Conservation (phyloP, 1,140 invertebrate genomes). For the Subanguina moxae region DNA sequence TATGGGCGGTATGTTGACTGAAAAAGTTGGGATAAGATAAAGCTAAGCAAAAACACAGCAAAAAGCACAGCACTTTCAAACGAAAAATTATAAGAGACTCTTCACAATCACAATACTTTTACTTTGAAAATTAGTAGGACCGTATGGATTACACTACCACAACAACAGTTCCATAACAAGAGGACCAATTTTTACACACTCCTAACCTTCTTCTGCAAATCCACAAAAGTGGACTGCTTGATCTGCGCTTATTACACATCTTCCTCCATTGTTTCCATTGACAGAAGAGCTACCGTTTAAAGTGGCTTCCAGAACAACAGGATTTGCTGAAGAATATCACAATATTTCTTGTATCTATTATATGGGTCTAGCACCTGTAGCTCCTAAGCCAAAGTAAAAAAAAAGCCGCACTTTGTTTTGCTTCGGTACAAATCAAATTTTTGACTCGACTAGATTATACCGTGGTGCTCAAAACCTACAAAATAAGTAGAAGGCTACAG, state of each 20-base stretch:
- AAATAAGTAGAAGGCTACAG: too few species aligned
- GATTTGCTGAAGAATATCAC: neutral
- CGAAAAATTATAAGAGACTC: constrained; percentile 21
- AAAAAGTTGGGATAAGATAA: constrained; percentile 13
- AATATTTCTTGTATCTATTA: too few species aligned
- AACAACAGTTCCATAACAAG: too few species aligned
- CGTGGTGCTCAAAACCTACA: too few species aligned
- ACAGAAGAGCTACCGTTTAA: neutral
- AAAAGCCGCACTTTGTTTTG: too few species aligned
- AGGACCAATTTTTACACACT: neutral
- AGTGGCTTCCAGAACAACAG: constrained; percentile 15
- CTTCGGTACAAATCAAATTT: too few species aligned
- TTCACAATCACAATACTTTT: constrained; percentile 10
- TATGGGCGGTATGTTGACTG: constrained; percentile 56
- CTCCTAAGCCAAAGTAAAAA: too few species aligned
- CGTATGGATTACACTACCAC: constrained; percentile 14
- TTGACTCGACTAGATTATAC: too few species aligned
- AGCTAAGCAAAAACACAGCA: constrained; percentile 8
- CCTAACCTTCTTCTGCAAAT: constrained; percentile 56
- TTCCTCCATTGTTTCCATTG: constrained; percentile 41
- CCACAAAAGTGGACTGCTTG: constrained; percentile 58
- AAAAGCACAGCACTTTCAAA: constrained; percentile 10
- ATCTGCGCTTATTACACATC: constrained; percentile 56
- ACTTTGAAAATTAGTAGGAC: constrained; percentile 8
- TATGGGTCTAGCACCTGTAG: too few species aligned